Base-by-base conservation (phyloP, 92 coral and sea anemone species). In the Paramuricea clavata region DNA sequence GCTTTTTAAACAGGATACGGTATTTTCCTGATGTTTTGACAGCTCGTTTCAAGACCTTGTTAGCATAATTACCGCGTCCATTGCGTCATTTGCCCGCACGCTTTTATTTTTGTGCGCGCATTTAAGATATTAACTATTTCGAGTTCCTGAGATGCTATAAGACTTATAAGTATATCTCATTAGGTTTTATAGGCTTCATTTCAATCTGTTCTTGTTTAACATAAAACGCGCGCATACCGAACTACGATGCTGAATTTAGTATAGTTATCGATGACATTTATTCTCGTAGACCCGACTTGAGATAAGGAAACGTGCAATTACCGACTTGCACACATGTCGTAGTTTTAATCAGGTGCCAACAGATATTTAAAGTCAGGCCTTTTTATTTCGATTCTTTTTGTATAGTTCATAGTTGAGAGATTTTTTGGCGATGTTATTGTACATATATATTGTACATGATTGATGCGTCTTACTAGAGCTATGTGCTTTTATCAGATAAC, bases 261-360 rank as follows among this genome's bases (percentile, higher is more conserved):
- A 19, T 3, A 25, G 19, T 27, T 13, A 31, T 31, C 72, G 67
- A 44, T 76, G 82, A 49, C 82, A 54, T 31, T n/a, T 1, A 10
- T 8, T 76, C 17, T 30, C 3, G 43, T 31, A 0, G 41, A 28
- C 64, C 67, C 82, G 82, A 52, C 49, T 17, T 52, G 27, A 54
- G 82, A 76, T 76, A 76, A 76, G 67, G 12, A 8, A 57, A 36
- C 11, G 1, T 17, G 21, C 25, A 34, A 57, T 57, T 33, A 35
- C 84, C 54, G 72, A n/a, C 56, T 52, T 79, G 59, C 35, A 28
- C 84, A 79, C 32, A 60, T 60, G 72, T 57, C 13, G 31, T 11
- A 33, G 17, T 1, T 50, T 16, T 59, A 59, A 79, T 32, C 73
- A 79, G 84, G 73, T 61, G 84, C 23, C 56, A 79, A 79, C 84